Evolutionary conservation across 2,797 vertebrate genomes (phyloP).

Genomic region (Peromyscus aztecus): DNA sequence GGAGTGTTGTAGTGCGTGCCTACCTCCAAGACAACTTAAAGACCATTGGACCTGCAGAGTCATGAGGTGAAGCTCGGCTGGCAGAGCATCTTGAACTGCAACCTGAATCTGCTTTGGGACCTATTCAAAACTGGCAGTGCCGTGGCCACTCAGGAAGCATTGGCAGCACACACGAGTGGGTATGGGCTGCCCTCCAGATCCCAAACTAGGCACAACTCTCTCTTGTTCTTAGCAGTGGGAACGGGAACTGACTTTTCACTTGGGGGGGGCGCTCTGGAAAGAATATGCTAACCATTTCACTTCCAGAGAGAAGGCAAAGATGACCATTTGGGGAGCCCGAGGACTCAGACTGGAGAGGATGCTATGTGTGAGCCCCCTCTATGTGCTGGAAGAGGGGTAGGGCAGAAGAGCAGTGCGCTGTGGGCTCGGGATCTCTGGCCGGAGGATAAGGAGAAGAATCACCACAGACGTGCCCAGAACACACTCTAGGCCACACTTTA

Average conservation of each 20-base stretch:
- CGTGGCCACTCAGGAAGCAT: neutral
- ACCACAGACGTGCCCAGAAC: neutral
- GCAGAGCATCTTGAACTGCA: neutral
- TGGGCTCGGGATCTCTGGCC: neutral
- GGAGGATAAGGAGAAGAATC: too few species aligned
- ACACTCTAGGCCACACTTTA: neutral
- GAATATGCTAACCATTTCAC: neutral
- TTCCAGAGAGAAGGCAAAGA: neutral
- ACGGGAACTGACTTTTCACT: neutral
- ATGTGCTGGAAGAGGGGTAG: neutral
- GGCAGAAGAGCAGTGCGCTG: neutral
- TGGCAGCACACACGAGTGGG: neutral
- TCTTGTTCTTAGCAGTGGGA: neutral
- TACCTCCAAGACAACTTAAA: neutral
- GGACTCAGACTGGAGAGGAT: neutral
- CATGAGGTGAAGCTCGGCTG: neutral
- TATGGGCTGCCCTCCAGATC: neutral
- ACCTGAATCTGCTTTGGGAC: constrained; percentile 2
- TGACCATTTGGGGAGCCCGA: neutral
- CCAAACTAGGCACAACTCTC: neutral
- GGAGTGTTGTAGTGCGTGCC: neutral
- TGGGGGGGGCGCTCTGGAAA: neutral
- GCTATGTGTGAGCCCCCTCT: neutral
- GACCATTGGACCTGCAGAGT: neutral
- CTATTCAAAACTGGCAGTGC: neutral